A percentile compares a stretch with the other conserved stretches of the same genome.
Conservation (phyloP, 2,113 vertebrate genomes). For the Fregata magnificens region DNA sequence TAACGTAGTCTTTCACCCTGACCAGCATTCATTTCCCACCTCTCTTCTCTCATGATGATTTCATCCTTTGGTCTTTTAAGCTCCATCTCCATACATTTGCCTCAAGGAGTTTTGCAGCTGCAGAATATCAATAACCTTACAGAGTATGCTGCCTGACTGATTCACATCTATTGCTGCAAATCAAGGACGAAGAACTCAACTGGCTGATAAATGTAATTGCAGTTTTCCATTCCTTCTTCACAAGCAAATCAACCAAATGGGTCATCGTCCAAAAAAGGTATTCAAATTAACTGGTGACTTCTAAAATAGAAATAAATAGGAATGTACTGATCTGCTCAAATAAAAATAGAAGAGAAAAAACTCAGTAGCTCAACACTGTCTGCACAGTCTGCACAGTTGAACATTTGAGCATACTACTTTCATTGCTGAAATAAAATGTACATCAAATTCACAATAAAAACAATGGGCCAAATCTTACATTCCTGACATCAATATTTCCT, state of each 20-base stretch:
- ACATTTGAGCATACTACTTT: background rate
- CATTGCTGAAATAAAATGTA: background rate
- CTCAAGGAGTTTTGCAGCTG: background rate
- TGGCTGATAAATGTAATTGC: background rate
- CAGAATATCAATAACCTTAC: background rate
- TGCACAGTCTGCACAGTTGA: background rate
- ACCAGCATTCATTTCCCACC: background rate
- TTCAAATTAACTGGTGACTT: background rate
- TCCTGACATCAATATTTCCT: background rate
- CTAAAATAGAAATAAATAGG: background rate
- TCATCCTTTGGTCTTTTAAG: background rate
- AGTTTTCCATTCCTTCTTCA: background rate
- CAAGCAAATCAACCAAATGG: background rate
- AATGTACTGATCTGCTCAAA: background rate
- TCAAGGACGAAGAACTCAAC: background rate
- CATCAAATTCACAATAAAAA: background rate
- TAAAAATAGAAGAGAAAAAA: constrained; percentile 2
- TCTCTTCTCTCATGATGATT: background rate
- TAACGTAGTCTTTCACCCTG: background rate
- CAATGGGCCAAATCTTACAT: background rate
- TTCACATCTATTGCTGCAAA: background rate
- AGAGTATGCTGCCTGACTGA: background rate
- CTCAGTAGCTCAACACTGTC: background rate
- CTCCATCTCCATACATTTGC: background rate
- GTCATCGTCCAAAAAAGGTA: background rate